Base-by-base conservation (phyloP, 2,888 invertebrate genomes). In the Metalampra italica region DNA sequence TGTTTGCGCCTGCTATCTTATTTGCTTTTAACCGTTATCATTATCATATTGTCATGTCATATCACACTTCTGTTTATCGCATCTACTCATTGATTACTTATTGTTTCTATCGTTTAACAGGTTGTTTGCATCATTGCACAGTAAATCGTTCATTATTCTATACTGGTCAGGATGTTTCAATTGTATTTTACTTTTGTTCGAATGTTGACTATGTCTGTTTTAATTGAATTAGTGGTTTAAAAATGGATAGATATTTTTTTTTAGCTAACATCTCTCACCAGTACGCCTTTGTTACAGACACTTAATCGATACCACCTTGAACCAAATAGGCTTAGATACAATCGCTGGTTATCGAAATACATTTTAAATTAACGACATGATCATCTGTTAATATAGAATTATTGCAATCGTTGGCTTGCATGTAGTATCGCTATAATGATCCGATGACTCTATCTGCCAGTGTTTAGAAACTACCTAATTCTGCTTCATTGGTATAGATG, bases 61-160 rank as follows among this genome's bases (percentile, higher is more conserved):
- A 76, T 79, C 74, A 52, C 58, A 64, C 64, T 65, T 71, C 62
- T 64, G 39, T 39, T 65, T 75, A 71, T 78, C 71, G 45, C 48
- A 45, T 52, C 50, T 61, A 55, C 53, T 55, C 64, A 59, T 62
- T 53, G 57, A 66, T 64, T 67, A 62, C 60, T 61, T 68, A 66
- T 67, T 65, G 60, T 71, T 66, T 60, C 52, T 57, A 60, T 55
- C 57, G 59, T 60, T 66, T 51, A 62, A 51, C 50, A 56, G 55
- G 60, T 62, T 60, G 59, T 62, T 56, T 53, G 56, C 50, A 54
- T 51, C 46, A 45, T 57, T 61, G 14, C 7, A 39, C 39, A 39
- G 9, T 14, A 39, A 14, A 7, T 34, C 3, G 3, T 11, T 34
- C 34, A 22, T n/a, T n/a, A n/a, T n/a, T n/a, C n/a, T n/a, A n/a